Evolutionary conservation across 37 sponge, comb jelly and placozoan genomes (phyloP).

Genomic region (Hexactinellida sp.): DNA sequence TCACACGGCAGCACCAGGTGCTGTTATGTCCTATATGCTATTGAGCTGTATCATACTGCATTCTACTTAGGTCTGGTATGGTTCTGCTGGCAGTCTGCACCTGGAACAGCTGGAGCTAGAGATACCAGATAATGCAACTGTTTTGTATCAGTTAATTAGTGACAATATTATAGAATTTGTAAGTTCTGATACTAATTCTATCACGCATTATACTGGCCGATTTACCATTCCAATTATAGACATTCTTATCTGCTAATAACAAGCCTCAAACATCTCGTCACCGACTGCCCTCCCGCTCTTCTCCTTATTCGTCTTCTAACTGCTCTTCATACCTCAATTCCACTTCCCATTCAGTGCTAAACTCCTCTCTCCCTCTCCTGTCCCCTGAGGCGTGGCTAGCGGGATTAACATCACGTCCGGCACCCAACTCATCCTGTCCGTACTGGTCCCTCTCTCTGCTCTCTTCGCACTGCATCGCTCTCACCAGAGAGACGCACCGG

Average conservation of each 20-base stretch:
- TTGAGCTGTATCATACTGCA: background rate
- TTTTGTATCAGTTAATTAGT: background rate
- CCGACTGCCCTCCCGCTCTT: background rate
- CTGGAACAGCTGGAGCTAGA: background rate
- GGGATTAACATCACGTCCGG: background rate
- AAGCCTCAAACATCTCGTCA: background rate
- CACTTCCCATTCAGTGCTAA: background rate
- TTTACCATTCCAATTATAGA: no score
- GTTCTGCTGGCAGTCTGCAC: background rate
- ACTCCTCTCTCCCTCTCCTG: background rate
- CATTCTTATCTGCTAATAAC: background rate
- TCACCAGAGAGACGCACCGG: background rate
- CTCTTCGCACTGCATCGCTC: background rate
- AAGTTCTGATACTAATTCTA: background rate
- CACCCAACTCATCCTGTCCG: background rate
- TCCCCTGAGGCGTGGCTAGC: background rate
- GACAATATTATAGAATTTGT: background rate
- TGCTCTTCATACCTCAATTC: background rate
- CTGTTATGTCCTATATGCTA: background rate
- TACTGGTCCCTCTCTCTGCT: background rate
- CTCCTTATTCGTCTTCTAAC: background rate
- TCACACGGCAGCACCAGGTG: background rate
- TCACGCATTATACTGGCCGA: no score
- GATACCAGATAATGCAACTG: background rate
- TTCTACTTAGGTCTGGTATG: background rate